phyloP scores from a whole-genome alignment of 2,888 invertebrate genomes.

The Tenthredo scrophulariae region DNA sequence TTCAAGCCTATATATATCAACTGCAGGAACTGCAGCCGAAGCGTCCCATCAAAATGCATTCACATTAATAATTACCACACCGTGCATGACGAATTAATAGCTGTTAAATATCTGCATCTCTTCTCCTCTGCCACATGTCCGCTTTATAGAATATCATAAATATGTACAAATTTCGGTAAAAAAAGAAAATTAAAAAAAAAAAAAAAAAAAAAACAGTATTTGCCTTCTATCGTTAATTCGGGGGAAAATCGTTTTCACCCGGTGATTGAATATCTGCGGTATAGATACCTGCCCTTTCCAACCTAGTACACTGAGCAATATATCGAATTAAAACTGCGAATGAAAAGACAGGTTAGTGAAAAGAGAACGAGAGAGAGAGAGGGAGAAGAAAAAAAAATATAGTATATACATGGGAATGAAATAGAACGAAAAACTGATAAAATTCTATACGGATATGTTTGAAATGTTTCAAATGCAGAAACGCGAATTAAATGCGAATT shows the following conservation, averaged over 20 bases:
- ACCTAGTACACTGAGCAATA: no score
- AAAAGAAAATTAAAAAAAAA: no score
- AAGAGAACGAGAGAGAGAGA: not conserved
- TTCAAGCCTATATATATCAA: constrained; percentile 65
- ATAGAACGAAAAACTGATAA: not conserved
- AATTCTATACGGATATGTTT: not conserved
- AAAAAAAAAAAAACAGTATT: no score
- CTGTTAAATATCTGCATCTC: constrained; percentile 9
- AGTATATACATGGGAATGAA: not conserved
- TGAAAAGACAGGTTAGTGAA: not conserved
- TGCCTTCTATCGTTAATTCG: no score
- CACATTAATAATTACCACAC: constrained; percentile 70
- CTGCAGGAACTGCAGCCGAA: constrained; percentile 56
- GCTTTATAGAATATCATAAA: no score
- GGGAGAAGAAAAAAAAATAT: not conserved
- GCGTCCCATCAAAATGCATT: constrained; percentile 71
- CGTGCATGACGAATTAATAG: not conserved
- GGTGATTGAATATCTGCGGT: not conserved
- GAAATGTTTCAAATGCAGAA: constrained; percentile 26
- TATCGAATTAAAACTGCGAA: no score
- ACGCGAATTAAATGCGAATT: constrained; percentile 33
- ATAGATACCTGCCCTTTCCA: not conserved
- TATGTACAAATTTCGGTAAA: no score
- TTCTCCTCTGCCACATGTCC: not conserved
- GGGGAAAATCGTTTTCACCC: not conserved